Conservation (phyloP, 2,113 vertebrate species). For the Oryzias woworae region DNA sequence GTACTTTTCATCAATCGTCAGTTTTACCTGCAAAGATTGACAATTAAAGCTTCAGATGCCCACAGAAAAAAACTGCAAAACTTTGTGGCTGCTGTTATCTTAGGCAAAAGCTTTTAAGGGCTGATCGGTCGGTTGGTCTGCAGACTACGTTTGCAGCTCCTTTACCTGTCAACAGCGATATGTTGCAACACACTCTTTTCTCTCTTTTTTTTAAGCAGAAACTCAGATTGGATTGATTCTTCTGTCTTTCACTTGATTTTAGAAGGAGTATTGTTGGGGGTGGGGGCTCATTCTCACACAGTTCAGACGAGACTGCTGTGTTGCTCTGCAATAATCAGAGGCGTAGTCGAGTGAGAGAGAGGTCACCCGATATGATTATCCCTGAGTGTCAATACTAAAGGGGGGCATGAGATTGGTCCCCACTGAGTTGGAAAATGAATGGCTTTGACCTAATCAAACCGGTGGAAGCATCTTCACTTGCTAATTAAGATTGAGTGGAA, state of each 20-base stretch:
- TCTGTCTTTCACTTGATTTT: conserved; percentile 26
- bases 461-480: conserved; percentile 67
- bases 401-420: conserved; percentile 59
- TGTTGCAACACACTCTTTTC: conserved; percentile 25
- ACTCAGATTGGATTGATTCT: conserved; percentile 8
- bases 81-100: conserved; percentile 16
- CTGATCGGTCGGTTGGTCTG: conserved; percentile 25
- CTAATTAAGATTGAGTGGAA: conserved; percentile 76
- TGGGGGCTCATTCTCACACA: conserved; percentile 49
- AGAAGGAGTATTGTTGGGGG: conserved; percentile 9
- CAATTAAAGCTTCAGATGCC: not conserved
- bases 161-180: conserved; percentile 45
- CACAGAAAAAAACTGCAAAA: not conserved
- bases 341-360: conserved; percentile 48
- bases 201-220: conserved; percentile 18
- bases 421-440: conserved; percentile 72
- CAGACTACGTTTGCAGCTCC: conserved; percentile 37
- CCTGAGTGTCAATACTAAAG: conserved; percentile 68
- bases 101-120: conserved; percentile 23
- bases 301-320: conserved; percentile 49
- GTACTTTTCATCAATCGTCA: not conserved
- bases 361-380: conserved; percentile 74
- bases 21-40: not conserved
- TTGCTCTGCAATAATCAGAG: conserved; percentile 43
- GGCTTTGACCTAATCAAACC: conserved; percentile 78